A percentile compares a stretch with the other conserved stretches of the same genome.
Evolutionary conservation across 2,797 vertebrate species (phyloP).

Genomic region (Mallotus villosus): DNA sequence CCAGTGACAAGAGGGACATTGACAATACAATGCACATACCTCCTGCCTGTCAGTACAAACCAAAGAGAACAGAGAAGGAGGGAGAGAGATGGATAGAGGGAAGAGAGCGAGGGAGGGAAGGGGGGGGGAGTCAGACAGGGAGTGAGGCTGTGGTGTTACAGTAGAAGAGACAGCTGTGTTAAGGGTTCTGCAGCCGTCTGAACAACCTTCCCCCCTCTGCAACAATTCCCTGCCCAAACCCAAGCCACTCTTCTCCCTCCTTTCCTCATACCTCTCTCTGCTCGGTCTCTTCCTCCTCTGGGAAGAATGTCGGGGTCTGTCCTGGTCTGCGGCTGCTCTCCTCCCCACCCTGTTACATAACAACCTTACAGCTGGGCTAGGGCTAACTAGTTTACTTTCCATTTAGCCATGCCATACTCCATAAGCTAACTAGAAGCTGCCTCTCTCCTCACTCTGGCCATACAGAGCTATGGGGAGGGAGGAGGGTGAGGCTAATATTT

Average conservation of each 20-base stretch:
- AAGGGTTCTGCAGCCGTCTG: slow-evolving; percentile 41
- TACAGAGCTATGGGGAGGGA: no score
- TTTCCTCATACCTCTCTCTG: slow-evolving; percentile 15
- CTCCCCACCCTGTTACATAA: slow-evolving; percentile 48
- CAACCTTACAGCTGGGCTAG: slow-evolving; percentile 2
- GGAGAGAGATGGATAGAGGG: slow-evolving; percentile 1
- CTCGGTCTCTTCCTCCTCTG: slow-evolving; percentile 32
- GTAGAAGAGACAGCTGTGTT: slow-evolving; percentile 39
- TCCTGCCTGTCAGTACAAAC: slow-evolving; percentile 7
- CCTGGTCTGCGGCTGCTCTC: slow-evolving; percentile 17
- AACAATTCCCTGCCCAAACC: neutral
- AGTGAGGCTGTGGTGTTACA: neutral
- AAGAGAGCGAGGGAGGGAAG: neutral
- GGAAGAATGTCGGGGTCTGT: slow-evolving; percentile 29
- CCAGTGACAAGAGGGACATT: slow-evolving; percentile 6
- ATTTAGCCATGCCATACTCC: no score
- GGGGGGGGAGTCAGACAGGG: neutral
- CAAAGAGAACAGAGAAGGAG: neutral
- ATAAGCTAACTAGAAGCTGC: no score
- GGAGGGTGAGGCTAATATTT: no score
- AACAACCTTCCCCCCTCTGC: slow-evolving; percentile 24
- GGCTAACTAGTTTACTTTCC: no score
- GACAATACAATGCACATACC: neutral
- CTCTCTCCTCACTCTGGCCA: no score
- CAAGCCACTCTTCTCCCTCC: neutral